A percentile compares a stretch with the other conserved stretches of the same genome.
phyloP scores from a whole-genome alignment of 2,113 vertebrate species.

The Mystacornis crossleyi region DNA sequence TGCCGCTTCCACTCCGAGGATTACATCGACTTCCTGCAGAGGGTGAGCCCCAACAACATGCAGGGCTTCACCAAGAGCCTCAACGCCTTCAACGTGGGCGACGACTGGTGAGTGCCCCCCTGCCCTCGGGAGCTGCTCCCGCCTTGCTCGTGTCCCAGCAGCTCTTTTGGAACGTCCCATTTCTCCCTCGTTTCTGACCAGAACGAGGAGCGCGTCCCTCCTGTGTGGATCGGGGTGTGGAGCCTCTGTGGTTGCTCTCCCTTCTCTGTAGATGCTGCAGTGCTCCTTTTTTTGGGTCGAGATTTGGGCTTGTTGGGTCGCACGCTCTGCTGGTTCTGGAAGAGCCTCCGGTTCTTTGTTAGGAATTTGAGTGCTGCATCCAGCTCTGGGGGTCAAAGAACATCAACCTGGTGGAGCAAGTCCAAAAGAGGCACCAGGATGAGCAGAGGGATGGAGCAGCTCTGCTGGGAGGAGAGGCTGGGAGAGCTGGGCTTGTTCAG shows the following conservation, averaged over 20 bases:
- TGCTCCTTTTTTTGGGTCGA: rapidly evolving
- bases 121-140: rapidly evolving
- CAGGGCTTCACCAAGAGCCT: constrained; percentile 99
- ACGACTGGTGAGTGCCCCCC: constrained; percentile 88
- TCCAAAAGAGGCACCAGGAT: neutral
- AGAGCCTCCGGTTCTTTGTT: neutral
- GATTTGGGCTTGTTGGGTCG: neutral
- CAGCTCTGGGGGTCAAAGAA: neutral
- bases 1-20: constrained; percentile 98
- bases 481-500: neutral
- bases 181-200: neutral
- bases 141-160: rapidly evolving
- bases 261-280: neutral
- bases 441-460: neutral
- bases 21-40: constrained; percentile 98
- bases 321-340: neutral
- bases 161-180: neutral
- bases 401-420: neutral
- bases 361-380: neutral
- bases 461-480: neutral
- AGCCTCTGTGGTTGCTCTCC: neutral
- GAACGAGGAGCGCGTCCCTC: rapidly evolving
- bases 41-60: constrained; percentile 98
- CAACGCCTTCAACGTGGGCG: constrained; percentile 96
- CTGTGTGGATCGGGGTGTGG: too few relatives aligned